Base-by-base conservation (phyloP, 2,113 vertebrate species). In the Serilophus lunatus region DNA sequence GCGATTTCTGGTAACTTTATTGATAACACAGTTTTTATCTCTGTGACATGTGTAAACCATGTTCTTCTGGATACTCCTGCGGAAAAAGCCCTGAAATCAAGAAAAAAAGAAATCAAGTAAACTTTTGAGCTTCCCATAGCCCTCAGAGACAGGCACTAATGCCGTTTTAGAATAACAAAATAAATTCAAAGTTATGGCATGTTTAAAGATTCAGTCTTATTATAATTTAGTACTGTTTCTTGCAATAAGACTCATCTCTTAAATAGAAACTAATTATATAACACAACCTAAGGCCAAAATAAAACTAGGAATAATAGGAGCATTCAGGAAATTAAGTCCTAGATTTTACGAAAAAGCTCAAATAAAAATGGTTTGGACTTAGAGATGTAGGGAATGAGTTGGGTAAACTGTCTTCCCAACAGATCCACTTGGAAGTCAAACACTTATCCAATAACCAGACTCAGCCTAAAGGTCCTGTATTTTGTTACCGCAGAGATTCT, bases 1-100 rank as follows among this genome's bases (percentile, higher is more conserved):
- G 96, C 99, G 99, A 97, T 99, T 99, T 97, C 99, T 98, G 90
- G 99, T 99, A 97, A 99, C 99, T 98, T 99, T 99, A 98, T 99
- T 99, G 98, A 99, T 99, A 97, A 99, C 98, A 98, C 99, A 99
- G 97, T 99, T 99, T 96, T 98, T 98, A 98, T 99, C 99, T 82
- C 99, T 97, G 92, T 99, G 99, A 98, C 99, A 99, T 65, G 99
- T 99, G 97, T 99, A 99, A 96, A 98, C 98, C 99, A 99, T 99
- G 98, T 99, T 99, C 97, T 99, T 99, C 98, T 99, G 99, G 97
- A 99, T 99, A 93, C 99, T 99, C 96, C 99, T 98, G 82, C 99
- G 98, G 98, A 99, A 99, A 97, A 99, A 99, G 78, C 99, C 99
- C 99, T 99, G 97, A 42, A 98, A 97, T 96, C 40, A 96, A 97